Evolutionary conservation across 2,888 invertebrate species (phyloP), one percentile per base, ranked within the genome.

Genomic region (Quadroppia sp.): DNA sequence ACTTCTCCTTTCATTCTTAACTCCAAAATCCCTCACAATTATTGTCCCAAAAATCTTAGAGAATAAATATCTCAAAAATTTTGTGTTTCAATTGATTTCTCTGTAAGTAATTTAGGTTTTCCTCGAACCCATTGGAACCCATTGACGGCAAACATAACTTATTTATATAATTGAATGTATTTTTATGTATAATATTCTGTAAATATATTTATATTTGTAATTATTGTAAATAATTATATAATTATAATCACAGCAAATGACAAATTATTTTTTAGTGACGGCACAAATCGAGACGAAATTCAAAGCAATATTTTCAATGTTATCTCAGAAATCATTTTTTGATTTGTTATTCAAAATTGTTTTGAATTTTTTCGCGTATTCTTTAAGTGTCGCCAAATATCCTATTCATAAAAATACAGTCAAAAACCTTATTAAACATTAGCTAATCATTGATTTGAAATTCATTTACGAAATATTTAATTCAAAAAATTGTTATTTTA

Each of bases 81-180:
- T 56, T n/a, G n/a, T n/a, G n/a, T n/a, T 30, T 30, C 15, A 25
- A 53, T 56, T 15, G 56, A 56, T 56, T 56, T 56, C 28, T 15
- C 28, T 56, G 1, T 13, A 64, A 64, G 61, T 64, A 36, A 64
- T 64, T 36, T 36, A 64, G 17, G 7, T 20, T 64, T 64, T 64
- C 61, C 36, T n/a, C 20, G 36, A 64, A 64, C 30, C 36, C 15
- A 64, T 64, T 20, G n/a, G n/a, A n/a, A n/a, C n/a, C n/a, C n/a
- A n/a, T n/a, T n/a, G n/a, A n/a, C n/a, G n/a, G n/a, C 7, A 36
- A 64, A 64, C 20, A 64, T 36, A 15, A 32, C 32, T 64, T 20
- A 64, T 64, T 64, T 64, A 59, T 36, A 64, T 64, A 64, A 64
- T 59, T 28, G 3, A 59, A 30, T 28, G 32, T n/a, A n/a, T n/a